Evolutionary conservation across 2,888 invertebrate species (phyloP), one percentile per base, ranked within the genome.

Genomic region (Coenonympha glycerion): DNA sequence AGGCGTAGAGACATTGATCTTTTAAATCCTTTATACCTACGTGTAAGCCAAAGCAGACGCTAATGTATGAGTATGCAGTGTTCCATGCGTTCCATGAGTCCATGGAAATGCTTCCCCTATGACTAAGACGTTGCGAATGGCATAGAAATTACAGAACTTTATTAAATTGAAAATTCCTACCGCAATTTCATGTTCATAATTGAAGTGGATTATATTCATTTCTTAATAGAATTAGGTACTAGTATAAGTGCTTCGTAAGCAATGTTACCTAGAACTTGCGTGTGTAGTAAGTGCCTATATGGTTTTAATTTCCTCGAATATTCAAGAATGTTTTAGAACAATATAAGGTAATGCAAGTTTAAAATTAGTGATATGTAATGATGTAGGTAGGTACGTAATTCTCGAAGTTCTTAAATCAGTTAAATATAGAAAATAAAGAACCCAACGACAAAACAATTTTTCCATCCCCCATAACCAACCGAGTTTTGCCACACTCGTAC

Each of bases 101-200:
- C 18, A 37, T 41, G 15, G 3, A 28, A 41, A 28, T 41, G 18
- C 40, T 15, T 8, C 21, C 21, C 22, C 13, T 21, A 39, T 22
- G 22, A 24, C 39, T 37, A 37, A 37, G 13, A 15, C 13, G 13
- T 22, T 30, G 9, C 8, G 24, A 41, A 33, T 41, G 19, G 24
- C 11, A 26, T 34, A 41, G 5, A 40, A 34, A 16, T 41, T 40
- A 37, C 24, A 16, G 15, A 16, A 6, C 21, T 37, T 6, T 33
- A 19, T 47, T 22, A 22, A 39, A 39, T 47, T 37, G 28, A 16
- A 31, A 11, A 31, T 31, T 39, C 22, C 11, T 22, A 39, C 8
- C 9, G 24, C 13, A 13, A 31, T 47, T 31, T 39, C 37, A 39
- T 39, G 37, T 31, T 19, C 19, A 31, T 36, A 13, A 31, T 34